Evolutionary conservation across 53 echinoderm and acorn worm genomes (phyloP).

Genomic region (Henricia sp.): DNA sequence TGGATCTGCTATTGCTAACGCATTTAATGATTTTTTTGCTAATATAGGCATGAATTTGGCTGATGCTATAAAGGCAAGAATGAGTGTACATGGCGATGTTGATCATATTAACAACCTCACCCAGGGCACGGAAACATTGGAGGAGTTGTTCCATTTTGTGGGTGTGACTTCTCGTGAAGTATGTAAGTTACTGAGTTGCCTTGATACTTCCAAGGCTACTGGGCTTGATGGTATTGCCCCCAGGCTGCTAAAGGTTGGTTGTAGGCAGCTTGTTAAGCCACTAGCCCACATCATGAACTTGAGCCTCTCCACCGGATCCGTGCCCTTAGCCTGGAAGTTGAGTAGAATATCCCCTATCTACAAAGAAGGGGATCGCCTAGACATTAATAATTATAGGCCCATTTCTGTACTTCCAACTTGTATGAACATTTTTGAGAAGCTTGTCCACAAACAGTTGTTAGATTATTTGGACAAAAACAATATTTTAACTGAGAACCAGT

Average conservation of each 20-base stretch:
- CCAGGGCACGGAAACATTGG: neutral
- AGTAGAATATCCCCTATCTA: constrained; percentile 11
- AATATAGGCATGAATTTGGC: neutral
- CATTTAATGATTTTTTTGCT: constrained; percentile 18
- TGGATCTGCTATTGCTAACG: constrained; percentile 32
- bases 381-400: constrained; percentile 9
- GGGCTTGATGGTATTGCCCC: constrained; percentile 10
- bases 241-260: constrained; percentile 7
- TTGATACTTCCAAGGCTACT: constrained; percentile 20
- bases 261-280: constrained; percentile 1
- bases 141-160: constrained; percentile 18
- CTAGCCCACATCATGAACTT: constrained; percentile 8
- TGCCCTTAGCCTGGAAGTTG: constrained; percentile 4
- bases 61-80: neutral
- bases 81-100: neutral
- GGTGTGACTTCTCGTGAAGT: constrained; percentile 17
- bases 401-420: constrained; percentile 6
- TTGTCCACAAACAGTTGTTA: constrained; percentile 6
- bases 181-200: constrained; percentile 1
- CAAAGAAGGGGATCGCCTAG: constrained; percentile 5
- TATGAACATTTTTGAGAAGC: constrained; percentile 9
- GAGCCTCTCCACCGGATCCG: constrained; percentile 1
- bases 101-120: neutral
- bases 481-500: constrained; percentile 12
- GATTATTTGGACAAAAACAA: neutral